Conservation (phyloP, 1,140 invertebrate genomes). For the Diprion similis region DNA sequence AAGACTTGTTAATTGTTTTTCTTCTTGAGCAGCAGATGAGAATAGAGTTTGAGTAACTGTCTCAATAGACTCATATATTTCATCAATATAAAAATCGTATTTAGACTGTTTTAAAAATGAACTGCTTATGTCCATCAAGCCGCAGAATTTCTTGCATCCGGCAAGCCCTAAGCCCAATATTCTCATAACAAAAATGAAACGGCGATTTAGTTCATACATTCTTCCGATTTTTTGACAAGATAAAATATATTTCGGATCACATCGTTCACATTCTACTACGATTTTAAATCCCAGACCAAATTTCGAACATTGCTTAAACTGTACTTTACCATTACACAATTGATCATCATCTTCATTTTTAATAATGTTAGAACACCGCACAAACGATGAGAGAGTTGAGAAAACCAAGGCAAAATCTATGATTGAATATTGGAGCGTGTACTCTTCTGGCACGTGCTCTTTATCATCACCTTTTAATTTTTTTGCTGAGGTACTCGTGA, state of each 20-base stretch:
- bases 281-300: slow-evolving; percentile 36
- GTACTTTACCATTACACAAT: too few relatives aligned
- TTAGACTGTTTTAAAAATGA: slow-evolving; percentile 25
- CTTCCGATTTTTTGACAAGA: slow-evolving; percentile 37
- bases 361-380: too few relatives aligned
- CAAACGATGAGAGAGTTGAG: too few relatives aligned
- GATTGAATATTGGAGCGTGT: too few relatives aligned
- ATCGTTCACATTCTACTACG: slow-evolving; percentile 32
- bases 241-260: slow-evolving; percentile 36
- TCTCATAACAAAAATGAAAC: slow-evolving; percentile 39
- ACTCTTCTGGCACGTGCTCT: too few relatives aligned
- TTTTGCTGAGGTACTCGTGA: too few relatives aligned
- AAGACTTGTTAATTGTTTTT: slow-evolving; percentile 23
- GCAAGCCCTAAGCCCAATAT: too few relatives aligned
- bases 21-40: slow-evolving; percentile 20
- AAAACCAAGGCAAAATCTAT: too few relatives aligned
- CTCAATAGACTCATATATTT: slow-evolving; percentile 22
- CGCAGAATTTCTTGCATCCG: slow-evolving; percentile 40
- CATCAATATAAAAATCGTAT: slow-evolving; percentile 26
- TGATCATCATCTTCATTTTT: too few relatives aligned
- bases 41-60: slow-evolving; percentile 17
- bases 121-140: slow-evolving; percentile 36
- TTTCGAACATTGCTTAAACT: slow-evolving; percentile 33
- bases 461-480: too few relatives aligned
- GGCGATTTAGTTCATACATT: slow-evolving; percentile 36